Percentiles rank a stretch among this genome's conserved stretches.
Conservation (phyloP, 1,140 invertebrate species). For the Bombyx mori region DNA sequence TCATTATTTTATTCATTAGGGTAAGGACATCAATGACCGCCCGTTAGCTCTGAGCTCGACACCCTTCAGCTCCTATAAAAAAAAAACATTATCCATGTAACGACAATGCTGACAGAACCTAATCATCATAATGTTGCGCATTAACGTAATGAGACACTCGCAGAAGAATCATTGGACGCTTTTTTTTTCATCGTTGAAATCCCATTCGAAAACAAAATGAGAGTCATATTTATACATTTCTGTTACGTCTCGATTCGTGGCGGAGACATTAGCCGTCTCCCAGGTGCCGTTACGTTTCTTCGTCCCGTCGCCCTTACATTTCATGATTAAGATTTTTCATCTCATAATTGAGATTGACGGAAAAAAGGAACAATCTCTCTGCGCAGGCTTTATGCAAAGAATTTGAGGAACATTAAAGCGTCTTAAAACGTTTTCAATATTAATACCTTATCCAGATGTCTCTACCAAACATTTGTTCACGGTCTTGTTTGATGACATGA, state of each 20-base stretch:
- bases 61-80: too few species aligned
- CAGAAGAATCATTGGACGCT: background rate
- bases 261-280: slow-evolving; percentile 21
- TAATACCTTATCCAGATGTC: too few species aligned
- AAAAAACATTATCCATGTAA: too few species aligned
- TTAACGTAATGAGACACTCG: slow-evolving; percentile 1
- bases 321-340: slow-evolving; percentile 10
- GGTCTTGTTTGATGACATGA: too few species aligned
- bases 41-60: too few species aligned
- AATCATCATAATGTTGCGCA: background rate
- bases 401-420: too few species aligned
- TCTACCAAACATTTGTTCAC: too few species aligned
- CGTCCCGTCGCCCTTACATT: slow-evolving; percentile 9
- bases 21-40: too few species aligned
- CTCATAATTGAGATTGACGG: slow-evolving; percentile 3
- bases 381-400: too few species aligned
- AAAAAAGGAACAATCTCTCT: too few species aligned
- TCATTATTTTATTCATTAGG: too few species aligned
- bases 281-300: slow-evolving; percentile 20
- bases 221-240: slow-evolving; percentile 18
- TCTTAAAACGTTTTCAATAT: too few species aligned
- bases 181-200: background rate
- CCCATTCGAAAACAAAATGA: slow-evolving; percentile 9
- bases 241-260: slow-evolving; percentile 9
- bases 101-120: background rate